These are phyloP conservation scores for Zosterops pallidus DNA, from an alignment of 2,113 vertebrate species.

Conservation along the genomic window DNA sequence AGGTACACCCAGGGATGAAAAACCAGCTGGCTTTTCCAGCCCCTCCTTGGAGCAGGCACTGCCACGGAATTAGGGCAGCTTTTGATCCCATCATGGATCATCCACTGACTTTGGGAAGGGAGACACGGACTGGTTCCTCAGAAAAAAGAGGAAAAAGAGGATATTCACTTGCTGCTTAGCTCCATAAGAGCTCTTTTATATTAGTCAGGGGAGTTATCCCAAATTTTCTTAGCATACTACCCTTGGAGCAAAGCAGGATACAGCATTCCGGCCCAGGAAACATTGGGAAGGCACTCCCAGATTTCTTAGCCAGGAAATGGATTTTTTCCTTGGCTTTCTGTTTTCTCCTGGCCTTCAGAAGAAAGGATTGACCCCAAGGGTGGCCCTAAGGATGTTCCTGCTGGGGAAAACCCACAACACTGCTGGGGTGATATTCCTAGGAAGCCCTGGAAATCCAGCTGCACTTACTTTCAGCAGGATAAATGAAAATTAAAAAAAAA, in stretches of 20 bases:
- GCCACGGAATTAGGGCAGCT: neutral
- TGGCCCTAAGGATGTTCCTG: neutral
- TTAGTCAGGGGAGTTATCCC: neutral
- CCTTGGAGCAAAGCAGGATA: neutral
- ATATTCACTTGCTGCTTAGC: neutral
- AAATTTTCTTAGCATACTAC: neutral
- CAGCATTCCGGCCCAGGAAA: neutral
- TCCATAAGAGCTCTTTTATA: accelerated
- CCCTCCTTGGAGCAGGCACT: neutral
- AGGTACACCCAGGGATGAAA: neutral
- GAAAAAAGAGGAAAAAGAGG: neutral
- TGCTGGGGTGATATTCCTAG: neutral
- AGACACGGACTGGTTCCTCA: neutral
- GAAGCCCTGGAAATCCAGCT: neutral
- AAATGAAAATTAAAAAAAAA: neutral
- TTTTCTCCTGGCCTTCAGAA: neutral
- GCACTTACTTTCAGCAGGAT: neutral
- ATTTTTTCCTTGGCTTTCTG: neutral
- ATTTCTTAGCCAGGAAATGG: neutral
- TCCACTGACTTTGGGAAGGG: neutral
- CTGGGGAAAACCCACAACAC: neutral
- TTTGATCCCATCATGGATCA: neutral
- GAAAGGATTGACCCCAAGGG: neutral
- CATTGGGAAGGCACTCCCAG: accelerated
- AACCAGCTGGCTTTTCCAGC: neutral